phyloP scores from a whole-genome alignment of 2,113 vertebrate genomes.

The Oenanthe oenanthe region DNA sequence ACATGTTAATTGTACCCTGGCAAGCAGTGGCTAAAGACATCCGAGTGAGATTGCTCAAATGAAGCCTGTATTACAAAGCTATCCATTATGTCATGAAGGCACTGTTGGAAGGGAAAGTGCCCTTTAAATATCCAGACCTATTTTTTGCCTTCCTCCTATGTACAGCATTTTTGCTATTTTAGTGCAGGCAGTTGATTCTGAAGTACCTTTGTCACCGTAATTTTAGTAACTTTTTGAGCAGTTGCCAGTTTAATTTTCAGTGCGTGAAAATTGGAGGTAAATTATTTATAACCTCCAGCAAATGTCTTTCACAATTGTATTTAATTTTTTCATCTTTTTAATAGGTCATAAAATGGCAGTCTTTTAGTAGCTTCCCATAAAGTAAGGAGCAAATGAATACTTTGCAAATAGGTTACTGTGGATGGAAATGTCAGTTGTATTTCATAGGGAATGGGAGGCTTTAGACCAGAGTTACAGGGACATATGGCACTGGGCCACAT shows the following conservation, averaged over 20 bases:
- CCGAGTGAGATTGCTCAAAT: background rate
- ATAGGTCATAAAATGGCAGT: constrained; percentile 73
- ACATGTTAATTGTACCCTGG: background rate
- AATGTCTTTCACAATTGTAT: constrained; percentile 78
- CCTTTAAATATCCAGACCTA: background rate
- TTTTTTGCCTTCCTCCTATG: background rate
- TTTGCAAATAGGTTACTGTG: constrained; percentile 67
- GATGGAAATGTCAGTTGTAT: constrained; percentile 71
- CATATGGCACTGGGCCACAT: background rate
- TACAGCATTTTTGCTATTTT: constrained; percentile 41
- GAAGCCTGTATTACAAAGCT: background rate
- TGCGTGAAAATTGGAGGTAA: constrained; percentile 73
- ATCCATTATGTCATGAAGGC: background rate
- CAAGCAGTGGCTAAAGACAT: background rate
- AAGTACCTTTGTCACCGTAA: constrained; percentile 67
- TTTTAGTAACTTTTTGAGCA: constrained; percentile 79
- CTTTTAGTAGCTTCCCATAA: constrained; percentile 73
- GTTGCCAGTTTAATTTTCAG: constrained; percentile 78
- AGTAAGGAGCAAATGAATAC: constrained; percentile 72
- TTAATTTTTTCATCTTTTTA: constrained; percentile 77
- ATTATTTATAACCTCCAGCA: constrained; percentile 79
- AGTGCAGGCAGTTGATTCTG: constrained; percentile 51
- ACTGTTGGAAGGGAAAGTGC: background rate
- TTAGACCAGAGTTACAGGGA: background rate
- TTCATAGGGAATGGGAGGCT: constrained; percentile 51